Base-by-base conservation (phyloP, 2,888 invertebrate genomes). In the Drosophila barbarae region DNA sequence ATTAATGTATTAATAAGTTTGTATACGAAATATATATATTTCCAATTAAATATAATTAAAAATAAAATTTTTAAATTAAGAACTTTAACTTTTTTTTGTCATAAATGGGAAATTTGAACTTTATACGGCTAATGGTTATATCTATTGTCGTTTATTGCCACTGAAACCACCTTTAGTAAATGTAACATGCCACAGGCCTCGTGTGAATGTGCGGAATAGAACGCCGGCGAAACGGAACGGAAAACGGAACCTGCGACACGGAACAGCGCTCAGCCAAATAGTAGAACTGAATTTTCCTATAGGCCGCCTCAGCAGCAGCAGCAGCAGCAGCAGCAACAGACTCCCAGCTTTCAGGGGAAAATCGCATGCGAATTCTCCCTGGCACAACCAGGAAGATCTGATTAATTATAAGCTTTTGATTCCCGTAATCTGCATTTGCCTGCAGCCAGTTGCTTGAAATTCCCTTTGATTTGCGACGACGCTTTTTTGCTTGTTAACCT, bases 321-420 rank as follows among this genome's bases (percentile, higher is more conserved):
- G 46, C 30, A 44, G 55, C 35, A 35, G 7, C 34, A 26, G 21
- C 15, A 35, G 47, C 59, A 39, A 49, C 63, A 51, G 61, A 10
- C 41, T 51, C 3, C 30, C 12, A 15, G 18, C 5, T 30, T 32
- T 18, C 12, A 10, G 26, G 12, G 15, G 15, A 28, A 59, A 44
- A 49, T 68, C 70, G 70, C 69, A 68, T 69, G 67, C 60, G 67
- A 64, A 18, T 32, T 60, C 26, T 36, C 3, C 12, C 36, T 9
- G 21, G 30, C 15, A 21, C 32, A 32, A 18, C 7, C 36, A 15
- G 35, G 32, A 18, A 46, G 34, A 68, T 50, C 59, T 59, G 59
- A 69, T 70, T 61, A 68, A 69, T 68, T 68, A 70, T 70, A 69
- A 60, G 41, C 70, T 39, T 35, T 66, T 66, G 69, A 60, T 53